phyloP scores from a whole-genome alignment of 2,888 invertebrate species.

The Punctoribates punctum region DNA sequence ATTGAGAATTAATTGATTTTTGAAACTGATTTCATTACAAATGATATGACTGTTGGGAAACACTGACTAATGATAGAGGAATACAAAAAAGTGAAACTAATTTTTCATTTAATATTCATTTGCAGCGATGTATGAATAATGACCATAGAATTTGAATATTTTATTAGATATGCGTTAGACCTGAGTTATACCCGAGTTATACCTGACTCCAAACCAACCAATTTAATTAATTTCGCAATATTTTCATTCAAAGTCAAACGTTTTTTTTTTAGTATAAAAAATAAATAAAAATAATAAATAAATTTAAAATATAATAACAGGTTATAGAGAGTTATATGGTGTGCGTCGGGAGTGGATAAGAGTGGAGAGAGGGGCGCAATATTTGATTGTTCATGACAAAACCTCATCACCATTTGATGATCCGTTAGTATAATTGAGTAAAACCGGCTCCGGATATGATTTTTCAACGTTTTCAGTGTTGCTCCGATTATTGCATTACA shows the following conservation, averaged over 20 bases:
- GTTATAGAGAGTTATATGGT: background rate
- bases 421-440: conserved; percentile 33
- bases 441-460: conserved; percentile 37
- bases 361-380: conserved; percentile 4
- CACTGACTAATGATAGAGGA: no score
- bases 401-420: conserved; percentile 38
- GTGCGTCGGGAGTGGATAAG: background rate
- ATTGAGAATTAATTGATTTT: conserved; percentile 1
- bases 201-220: no score
- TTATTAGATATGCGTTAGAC: no score
- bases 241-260: background rate
- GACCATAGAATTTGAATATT: no score
- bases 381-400: conserved; percentile 35
- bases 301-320: conserved; percentile 22
- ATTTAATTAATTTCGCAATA: no score
- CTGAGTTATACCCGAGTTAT: no score
- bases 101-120: no score
- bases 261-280: background rate
- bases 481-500: conserved; percentile 23
- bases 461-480: conserved; percentile 25
- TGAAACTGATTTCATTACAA: background rate
- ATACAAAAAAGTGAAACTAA: no score
- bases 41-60: no score
- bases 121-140: no score
- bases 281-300: conserved; percentile 16